phyloP scores from a whole-genome alignment of 2,888 invertebrate genomes.

The Brachypalpus laphriformis region DNA sequence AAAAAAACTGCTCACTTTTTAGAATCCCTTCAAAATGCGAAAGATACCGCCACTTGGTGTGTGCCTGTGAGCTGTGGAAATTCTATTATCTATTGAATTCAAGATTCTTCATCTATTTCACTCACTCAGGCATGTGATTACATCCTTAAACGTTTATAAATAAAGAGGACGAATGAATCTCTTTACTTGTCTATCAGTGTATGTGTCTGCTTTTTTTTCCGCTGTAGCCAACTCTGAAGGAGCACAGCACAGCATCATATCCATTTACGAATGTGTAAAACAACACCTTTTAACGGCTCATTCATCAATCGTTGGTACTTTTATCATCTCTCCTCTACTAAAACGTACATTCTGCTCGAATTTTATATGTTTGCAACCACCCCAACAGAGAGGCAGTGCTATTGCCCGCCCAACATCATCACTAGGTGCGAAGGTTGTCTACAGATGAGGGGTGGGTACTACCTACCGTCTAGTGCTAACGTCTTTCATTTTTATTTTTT shows the following conservation, averaged over 20 bases:
- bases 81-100: slow-evolving; percentile 52
- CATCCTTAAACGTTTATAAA: slow-evolving; percentile 57
- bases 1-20: slow-evolving; percentile 11
- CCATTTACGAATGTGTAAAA: slow-evolving; percentile 45
- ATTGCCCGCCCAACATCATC: slow-evolving; percentile 15
- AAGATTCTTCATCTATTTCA: slow-evolving; percentile 34
- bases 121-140: slow-evolving; percentile 46
- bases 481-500: slow-evolving; percentile 58
- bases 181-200: not conserved
- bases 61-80: slow-evolving; percentile 24
- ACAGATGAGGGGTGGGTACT: slow-evolving; percentile 16
- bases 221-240: not conserved
- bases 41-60: not conserved
- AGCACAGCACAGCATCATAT: not conserved
- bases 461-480: slow-evolving; percentile 31
- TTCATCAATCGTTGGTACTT: slow-evolving; percentile 54
- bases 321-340: slow-evolving; percentile 26
- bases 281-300: slow-evolving; percentile 67
- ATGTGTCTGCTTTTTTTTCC: not conserved
- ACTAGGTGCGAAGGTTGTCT: slow-evolving; percentile 46
- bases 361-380: slow-evolving; percentile 28
- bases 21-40: not conserved
- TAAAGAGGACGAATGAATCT: slow-evolving; percentile 18
- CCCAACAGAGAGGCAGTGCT: not conserved
- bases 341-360: slow-evolving; percentile 22